phyloP scores from a whole-genome alignment of 2,113 vertebrate species.

The Heterotilapia buettikoferi region DNA sequence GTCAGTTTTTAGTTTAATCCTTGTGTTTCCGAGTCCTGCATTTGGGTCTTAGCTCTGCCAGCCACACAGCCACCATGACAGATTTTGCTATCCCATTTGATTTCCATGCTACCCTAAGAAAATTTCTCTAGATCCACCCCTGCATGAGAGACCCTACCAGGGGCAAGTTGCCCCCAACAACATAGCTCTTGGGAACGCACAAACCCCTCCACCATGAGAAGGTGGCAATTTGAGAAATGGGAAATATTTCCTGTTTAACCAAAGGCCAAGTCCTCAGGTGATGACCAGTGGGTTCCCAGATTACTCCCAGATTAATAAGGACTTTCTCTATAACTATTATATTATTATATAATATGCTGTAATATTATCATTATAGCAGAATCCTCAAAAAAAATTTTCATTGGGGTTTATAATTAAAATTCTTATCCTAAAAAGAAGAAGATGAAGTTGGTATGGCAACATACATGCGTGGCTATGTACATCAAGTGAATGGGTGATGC shows the following conservation, averaged over 20 bases:
- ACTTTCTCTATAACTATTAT: background rate
- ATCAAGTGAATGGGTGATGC: background rate
- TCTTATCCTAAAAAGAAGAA: background rate
- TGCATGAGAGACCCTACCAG: background rate
- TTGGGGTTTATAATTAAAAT: background rate
- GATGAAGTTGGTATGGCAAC: background rate
- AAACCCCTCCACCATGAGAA: background rate
- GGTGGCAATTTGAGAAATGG: background rate
- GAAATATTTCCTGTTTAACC: background rate
- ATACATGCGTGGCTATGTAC: background rate
- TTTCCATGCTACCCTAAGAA: background rate
- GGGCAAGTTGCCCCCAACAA: background rate
- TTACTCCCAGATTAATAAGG: background rate
- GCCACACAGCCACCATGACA: background rate
- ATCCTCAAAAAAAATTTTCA: background rate
- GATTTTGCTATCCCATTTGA: background rate
- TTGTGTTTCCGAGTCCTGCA: background rate
- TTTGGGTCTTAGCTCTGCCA: background rate
- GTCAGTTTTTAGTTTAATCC: background rate
- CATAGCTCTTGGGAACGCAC: background rate
- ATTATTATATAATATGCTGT: background rate
- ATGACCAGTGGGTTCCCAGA: background rate
- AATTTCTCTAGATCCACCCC: background rate
- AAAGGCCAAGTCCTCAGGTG: background rate
- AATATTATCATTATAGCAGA: background rate